These are phyloP conservation scores for Hypsibius dujardini DNA, from an alignment of 1,140 invertebrate species.

Conservation along the genomic window DNA sequence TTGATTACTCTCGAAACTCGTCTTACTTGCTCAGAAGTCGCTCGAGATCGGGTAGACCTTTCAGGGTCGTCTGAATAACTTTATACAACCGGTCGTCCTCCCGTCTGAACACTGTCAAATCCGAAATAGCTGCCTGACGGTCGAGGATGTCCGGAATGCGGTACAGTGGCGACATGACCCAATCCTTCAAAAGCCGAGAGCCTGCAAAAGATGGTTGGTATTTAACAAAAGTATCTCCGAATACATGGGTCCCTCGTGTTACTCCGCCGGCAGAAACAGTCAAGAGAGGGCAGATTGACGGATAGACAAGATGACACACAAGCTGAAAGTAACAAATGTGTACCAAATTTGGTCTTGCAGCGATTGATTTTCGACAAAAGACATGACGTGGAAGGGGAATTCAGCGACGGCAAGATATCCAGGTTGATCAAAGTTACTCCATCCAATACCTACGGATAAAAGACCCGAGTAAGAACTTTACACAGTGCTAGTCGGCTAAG, in stretches of 20 bases:
- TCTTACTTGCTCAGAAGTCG: constrained; percentile 66
- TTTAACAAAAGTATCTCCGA: too few species aligned
- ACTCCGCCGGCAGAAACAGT: too few species aligned
- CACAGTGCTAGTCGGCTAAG: constrained; percentile 18
- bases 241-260: too few species aligned
- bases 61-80: constrained; percentile 47
- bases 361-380: constrained; percentile 62
- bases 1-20: too few species aligned
- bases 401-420: constrained; percentile 48
- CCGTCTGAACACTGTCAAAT: constrained; percentile 46
- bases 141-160: constrained; percentile 51
- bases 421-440: constrained; percentile 72
- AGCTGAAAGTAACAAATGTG: constrained; percentile 33
- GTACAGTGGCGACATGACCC: constrained; percentile 80
- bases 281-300: too few species aligned
- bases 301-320: too few species aligned
- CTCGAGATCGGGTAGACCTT: constrained; percentile 77
- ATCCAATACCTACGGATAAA: constrained; percentile 55
- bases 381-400: constrained; percentile 49
- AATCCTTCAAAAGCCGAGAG: constrained; percentile 56
- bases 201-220: too few species aligned
- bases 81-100: constrained; percentile 29
- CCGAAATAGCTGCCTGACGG: constrained; percentile 63
- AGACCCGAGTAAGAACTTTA: constrained; percentile 13
- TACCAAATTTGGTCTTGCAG: constrained; percentile 80